Evolutionary conservation across 2,113 vertebrate genomes (phyloP), one percentile per base, ranked within the genome.

Genomic region (Phyllostomus discolor): DNA sequence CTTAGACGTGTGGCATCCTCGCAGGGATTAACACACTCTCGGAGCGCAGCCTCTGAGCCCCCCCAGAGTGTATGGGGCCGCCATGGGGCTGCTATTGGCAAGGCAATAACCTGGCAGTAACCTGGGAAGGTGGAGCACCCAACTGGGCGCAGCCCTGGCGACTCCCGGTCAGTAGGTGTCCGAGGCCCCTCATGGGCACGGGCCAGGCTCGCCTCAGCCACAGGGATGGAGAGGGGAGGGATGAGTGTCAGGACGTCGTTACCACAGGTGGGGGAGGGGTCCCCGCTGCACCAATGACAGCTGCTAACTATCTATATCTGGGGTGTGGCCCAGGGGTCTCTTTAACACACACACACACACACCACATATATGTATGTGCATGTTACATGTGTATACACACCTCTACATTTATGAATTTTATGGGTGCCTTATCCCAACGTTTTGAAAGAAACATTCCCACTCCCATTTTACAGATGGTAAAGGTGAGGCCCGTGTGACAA

Each of bases 351-450:
- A 59, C 57, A 67, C 43, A 8, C 24, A 19, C 5, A 11, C 3
- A 2, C 5, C 7, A 2, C 4, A 9, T 0, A 0, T 3, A 5
- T 24, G 31, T n/a, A 17, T 54, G 12, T 35, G 17, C 33, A 5
- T 26, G 4, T 16, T 31, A 38, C 31, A 10, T 31, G 17, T 41
- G 24, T 19, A 1, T 57, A 16, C 14, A 1, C 4, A 52, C 26
- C 1, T 15, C 10, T 2, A 4, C 4, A 33, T 79, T 20, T 69
- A 24, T 16, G n/a, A 20, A 17, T 67, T 20, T 33, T 7, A 33
- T 14, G 50, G 26, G 22, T 33, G 79, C 41, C 62, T 79, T 69
- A 31, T 52, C 46, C 15, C 46, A 76, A 28, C 43, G 33, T 48
- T 76, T 76, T 57, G 43, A 64, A 94, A 59, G 35, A 52, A 20